A percentile compares a stretch with the other conserved stretches of the same genome.
Evolutionary conservation across 2,797 vertebrate genomes (phyloP).

Genomic region (Apodemus agrarius): DNA sequence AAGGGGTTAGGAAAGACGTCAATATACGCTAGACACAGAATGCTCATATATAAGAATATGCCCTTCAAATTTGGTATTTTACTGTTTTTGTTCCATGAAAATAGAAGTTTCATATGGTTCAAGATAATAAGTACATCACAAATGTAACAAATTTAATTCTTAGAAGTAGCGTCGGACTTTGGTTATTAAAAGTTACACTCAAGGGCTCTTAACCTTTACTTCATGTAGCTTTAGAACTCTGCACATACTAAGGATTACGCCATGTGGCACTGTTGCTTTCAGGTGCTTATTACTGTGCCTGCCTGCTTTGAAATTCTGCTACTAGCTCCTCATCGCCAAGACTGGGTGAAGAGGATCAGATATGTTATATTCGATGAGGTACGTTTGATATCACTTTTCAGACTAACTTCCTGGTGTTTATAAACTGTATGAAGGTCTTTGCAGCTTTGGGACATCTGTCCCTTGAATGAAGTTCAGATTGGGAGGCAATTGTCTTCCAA

Average conservation of each 20-base stretch:
- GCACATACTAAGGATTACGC: not conserved
- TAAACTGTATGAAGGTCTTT: not conserved
- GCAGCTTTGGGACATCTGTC: not conserved
- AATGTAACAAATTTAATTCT: not conserved
- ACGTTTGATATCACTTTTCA: not conserved
- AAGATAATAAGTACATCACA: not conserved
- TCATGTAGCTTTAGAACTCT: not conserved
- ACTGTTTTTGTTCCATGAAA: not conserved
- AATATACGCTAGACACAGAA: not conserved
- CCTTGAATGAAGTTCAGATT: not conserved
- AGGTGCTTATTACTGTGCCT: constrained; percentile 84
- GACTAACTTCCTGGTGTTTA: not conserved
- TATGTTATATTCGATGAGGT: constrained; percentile 86
- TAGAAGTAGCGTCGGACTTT: not conserved
- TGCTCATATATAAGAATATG: not conserved
- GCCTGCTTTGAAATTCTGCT: constrained; percentile 83
- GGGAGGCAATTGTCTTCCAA: not conserved
- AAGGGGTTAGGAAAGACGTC: not conserved
- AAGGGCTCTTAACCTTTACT: not conserved
- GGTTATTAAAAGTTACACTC: not conserved
- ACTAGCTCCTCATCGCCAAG: constrained; percentile 77
- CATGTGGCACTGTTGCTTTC: not conserved
- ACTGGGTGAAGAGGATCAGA: constrained; percentile 82
- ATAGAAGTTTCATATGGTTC: not conserved
- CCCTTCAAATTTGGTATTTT: not conserved